Percentiles rank a stretch among this genome's conserved stretches.
Evolutionary conservation across 2,113 vertebrate genomes (phyloP).

Genomic region (Numenius arquata): DNA sequence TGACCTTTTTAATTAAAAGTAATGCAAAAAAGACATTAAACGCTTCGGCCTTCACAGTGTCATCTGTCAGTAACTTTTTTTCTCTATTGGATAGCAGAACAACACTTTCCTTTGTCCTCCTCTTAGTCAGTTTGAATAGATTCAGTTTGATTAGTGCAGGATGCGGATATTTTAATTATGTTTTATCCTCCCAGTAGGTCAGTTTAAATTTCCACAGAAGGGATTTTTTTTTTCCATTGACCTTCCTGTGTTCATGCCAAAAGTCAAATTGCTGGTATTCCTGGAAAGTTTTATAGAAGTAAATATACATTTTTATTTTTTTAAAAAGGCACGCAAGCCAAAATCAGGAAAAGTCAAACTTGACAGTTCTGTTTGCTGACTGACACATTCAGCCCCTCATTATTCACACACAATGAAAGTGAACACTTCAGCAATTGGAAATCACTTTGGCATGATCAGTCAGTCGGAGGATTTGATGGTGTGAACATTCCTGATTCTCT

Average conservation of each 20-base stretch:
- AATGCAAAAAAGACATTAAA: neutral
- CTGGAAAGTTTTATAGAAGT: neutral
- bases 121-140: neutral
- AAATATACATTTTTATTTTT: neutral
- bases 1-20: slow-evolving; percentile 44
- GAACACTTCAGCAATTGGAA: neutral
- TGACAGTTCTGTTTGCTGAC: neutral
- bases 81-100: neutral
- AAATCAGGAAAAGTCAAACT: neutral
- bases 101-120: neutral
- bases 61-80: neutral
- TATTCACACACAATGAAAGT: neutral
- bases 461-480: neutral
- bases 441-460: neutral
- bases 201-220: neutral
- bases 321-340: neutral
- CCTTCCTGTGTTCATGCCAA: neutral
- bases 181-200: neutral
- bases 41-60: neutral
- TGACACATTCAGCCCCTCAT: neutral
- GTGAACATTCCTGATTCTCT: neutral
- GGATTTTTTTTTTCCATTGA: neutral
- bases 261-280: neutral
- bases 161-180: neutral
- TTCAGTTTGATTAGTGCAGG: neutral